These are phyloP conservation scores for Eulithis testata DNA, from an alignment of 2,888 invertebrate genomes.

Conservation along the genomic window DNA sequence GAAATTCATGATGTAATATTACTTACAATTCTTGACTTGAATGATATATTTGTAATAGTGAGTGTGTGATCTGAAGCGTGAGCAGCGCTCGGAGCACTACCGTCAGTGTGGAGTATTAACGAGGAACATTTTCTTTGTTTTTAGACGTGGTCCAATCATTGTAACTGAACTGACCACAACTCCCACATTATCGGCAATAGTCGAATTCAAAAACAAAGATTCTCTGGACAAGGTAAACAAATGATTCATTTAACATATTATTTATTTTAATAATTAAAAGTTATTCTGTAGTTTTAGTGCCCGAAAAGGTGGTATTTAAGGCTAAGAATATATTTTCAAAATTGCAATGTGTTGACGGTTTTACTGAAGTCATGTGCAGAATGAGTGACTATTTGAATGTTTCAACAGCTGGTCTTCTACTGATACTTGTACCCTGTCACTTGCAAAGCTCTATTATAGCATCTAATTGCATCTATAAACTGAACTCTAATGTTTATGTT, in stretches of 20 bases:
- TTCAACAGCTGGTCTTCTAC: slow-evolving; percentile 76
- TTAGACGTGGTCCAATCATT: slow-evolving; percentile 85
- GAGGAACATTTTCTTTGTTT: slow-evolving; percentile 81
- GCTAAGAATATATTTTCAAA: slow-evolving; percentile 70
- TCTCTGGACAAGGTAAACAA: slow-evolving; percentile 83
- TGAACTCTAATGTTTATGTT: slow-evolving; percentile 12
- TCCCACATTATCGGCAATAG: slow-evolving; percentile 84
- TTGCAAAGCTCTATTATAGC: slow-evolving; percentile 30
- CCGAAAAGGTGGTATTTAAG: slow-evolving; percentile 56
- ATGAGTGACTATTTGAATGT: slow-evolving; percentile 83
- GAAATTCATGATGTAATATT: slow-evolving; percentile 45
- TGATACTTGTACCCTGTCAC: slow-evolving; percentile 38
- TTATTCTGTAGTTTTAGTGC: slow-evolving; percentile 42
- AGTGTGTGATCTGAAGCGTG: slow-evolving; percentile 60
- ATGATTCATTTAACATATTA: slow-evolving; percentile 74
- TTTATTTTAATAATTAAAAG: slow-evolving; percentile 58
- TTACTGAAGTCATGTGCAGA: slow-evolving; percentile 61
- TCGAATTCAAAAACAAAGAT: slow-evolving; percentile 85
- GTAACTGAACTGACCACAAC: slow-evolving; percentile 84
- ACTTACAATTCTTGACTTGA: slow-evolving; percentile 32
- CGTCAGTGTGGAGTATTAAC: slow-evolving; percentile 74
- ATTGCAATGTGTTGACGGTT: slow-evolving; percentile 56
- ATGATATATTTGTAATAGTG: slow-evolving; percentile 36
- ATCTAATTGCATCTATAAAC: slow-evolving; percentile 43
- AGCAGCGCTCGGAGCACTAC: slow-evolving; percentile 62